Evolutionary conservation across 2,888 invertebrate species (phyloP).

Genomic region (Ormyrus nitidulus): DNA sequence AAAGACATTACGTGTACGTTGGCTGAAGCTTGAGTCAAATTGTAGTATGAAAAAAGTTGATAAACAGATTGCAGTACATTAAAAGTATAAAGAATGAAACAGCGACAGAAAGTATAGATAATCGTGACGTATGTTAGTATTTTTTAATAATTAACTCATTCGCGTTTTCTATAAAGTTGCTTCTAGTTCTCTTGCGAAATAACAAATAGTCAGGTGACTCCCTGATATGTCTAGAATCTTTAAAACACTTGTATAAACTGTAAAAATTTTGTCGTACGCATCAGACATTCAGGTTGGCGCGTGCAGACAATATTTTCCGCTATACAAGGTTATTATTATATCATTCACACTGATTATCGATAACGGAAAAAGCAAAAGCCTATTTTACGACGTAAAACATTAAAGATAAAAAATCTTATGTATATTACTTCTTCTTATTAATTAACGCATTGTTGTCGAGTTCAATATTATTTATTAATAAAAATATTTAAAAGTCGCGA

Average conservation of each 20-base stretch:
- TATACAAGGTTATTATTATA: background rate
- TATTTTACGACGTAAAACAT: no score
- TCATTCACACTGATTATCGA: background rate
- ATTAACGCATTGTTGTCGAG: no score
- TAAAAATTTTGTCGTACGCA: constrained; percentile 2
- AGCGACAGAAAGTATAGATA: constrained; percentile 15
- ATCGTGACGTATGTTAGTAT: constrained; percentile 23
- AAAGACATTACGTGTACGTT: constrained; percentile 40
- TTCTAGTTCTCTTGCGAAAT: constrained; percentile 7
- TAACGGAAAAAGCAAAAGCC: background rate
- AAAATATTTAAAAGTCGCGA: no score
- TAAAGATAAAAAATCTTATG: no score
- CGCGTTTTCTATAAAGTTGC: background rate
- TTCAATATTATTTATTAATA: no score
- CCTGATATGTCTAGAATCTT: constrained; percentile 6
- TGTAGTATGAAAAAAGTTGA: constrained; percentile 5
- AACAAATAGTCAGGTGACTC: constrained; percentile 13
- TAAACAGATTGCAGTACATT: background rate
- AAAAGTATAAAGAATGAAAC: constrained; percentile 6
- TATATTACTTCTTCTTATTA: no score
- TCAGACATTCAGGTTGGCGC: constrained; percentile 9
- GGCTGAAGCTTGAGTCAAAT: constrained; percentile 24
- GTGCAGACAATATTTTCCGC: constrained; percentile 12
- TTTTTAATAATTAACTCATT: background rate
- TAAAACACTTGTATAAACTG: constrained; percentile 16